Base-by-base conservation (phyloP, 2,888 invertebrate species). In the Mythimna vitellina region DNA sequence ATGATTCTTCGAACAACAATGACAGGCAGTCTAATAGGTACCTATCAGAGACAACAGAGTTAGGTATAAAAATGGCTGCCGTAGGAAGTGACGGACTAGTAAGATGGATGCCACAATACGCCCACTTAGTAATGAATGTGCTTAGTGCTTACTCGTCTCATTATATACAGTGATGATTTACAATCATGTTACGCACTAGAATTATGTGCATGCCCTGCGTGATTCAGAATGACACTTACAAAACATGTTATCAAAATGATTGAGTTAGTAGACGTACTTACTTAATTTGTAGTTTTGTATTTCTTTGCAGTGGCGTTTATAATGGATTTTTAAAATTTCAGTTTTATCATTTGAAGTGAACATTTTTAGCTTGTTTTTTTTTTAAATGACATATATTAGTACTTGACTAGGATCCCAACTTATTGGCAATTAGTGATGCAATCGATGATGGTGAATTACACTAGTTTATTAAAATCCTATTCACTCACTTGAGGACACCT, bases 11-110 rank as follows among this genome's bases (percentile, higher is more conserved):
- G n/a, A 57, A 25, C 17, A 42, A 49, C 9, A 54, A 49, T 53
- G 32, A 54, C 62, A 54, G 42, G 32, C 68, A n/a, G 32, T 57
- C 42, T 51, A 1, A 1, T 20, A 17, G 46, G 46, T 46, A 29
- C 29, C 3, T 29, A 70, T 72, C 51, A 65, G 3, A 65, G 61
- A 66, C 62, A 58, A 53, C 12, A 73, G 65, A 65, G 46, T 51
- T 79, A 46, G 8, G 32, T 58, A 20, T 35, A 49, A 80, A 77
- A 17, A 77, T 77, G 77, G 77, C 80, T 58, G 49, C 20, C 2
- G 25, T 60, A 51, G 60, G 77, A 80, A 77, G 51, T 73, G 63
- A 64, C 74, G 2, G 32, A 20, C 10, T 9, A 25, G 7, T 22
- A 61, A 78, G 58, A 64, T 78, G 62, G 62, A 49, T 29, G 63